These are phyloP conservation scores for Dendrocopos noguchii DNA, from an alignment of 2,113 vertebrate genomes.

Conservation along the genomic window DNA sequence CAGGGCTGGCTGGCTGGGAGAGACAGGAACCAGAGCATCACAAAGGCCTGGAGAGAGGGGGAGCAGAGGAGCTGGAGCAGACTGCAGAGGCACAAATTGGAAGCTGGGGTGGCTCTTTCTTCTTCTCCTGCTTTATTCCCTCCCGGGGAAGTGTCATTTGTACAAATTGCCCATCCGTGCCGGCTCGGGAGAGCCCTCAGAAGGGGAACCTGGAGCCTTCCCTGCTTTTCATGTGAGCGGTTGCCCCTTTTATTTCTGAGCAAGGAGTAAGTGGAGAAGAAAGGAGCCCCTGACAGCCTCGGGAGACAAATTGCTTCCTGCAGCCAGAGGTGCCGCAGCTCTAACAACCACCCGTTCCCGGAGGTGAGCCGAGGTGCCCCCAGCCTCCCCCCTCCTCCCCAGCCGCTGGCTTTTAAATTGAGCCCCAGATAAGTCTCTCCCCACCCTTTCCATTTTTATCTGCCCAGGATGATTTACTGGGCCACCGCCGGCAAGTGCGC, in stretches of 20 bases:
- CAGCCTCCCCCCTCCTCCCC: neutral
- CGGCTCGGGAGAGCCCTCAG: constrained; percentile 43
- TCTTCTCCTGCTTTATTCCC: neutral
- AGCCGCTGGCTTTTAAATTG: neutral
- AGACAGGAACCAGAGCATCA: neutral
- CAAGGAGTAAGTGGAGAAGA: constrained; percentile 60
- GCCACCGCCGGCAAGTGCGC: neutral
- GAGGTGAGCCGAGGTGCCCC: constrained; percentile 20
- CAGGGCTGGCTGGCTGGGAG: rapidly evolving
- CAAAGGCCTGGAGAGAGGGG: rapidly evolving
- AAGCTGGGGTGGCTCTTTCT: constrained; percentile 18
- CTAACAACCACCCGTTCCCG: constrained; percentile 11
- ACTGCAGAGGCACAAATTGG: constrained; percentile 8
- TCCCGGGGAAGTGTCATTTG: constrained; percentile 58
- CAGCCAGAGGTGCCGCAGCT: constrained; percentile 30
- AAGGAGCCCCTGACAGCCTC: constrained; percentile 48
- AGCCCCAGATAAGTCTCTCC: neutral
- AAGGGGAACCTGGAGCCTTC: constrained; percentile 58
- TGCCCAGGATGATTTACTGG: constrained; percentile 34
- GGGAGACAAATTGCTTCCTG: constrained; percentile 58
- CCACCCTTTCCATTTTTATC: constrained; percentile 10
- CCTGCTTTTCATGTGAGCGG: constrained; percentile 59
- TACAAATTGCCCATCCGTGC: constrained; percentile 62
- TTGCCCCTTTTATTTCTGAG: constrained; percentile 62
- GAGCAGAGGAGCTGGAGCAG: neutral